A percentile compares a stretch with the other conserved stretches of the same genome.
phyloP scores from a whole-genome alignment of 2,888 invertebrate genomes.

The Volucella inflata region DNA sequence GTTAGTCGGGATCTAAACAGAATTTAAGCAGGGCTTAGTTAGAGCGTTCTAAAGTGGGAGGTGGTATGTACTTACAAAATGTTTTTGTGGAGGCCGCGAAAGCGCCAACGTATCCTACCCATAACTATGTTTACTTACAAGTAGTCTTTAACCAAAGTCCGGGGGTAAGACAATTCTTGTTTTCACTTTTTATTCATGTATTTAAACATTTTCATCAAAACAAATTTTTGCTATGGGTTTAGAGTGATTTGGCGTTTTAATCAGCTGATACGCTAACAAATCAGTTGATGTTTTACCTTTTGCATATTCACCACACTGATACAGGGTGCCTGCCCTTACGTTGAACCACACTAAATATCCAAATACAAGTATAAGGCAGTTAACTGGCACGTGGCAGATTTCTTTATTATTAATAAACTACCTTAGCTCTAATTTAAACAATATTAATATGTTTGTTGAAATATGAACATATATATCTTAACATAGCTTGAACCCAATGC shows the following conservation, averaged over 20 bases:
- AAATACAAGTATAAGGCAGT: too few relatives aligned
- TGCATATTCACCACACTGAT: not conserved
- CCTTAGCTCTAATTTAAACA: too few relatives aligned
- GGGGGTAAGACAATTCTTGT: not conserved
- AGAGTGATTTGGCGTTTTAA: not conserved
- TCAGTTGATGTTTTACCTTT: not conserved
- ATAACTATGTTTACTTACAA: slow-evolving; percentile 28
- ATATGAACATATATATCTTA: too few relatives aligned
- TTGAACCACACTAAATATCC: too few relatives aligned
- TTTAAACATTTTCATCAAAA: not conserved
- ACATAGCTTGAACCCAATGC: too few relatives aligned
- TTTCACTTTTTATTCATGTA: slow-evolving; percentile 20
- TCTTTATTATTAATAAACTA: too few relatives aligned
- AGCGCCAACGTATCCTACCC: slow-evolving; percentile 77
- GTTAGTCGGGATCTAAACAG: slow-evolving; percentile 77
- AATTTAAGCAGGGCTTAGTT: not conserved
- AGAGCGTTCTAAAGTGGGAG: not conserved
- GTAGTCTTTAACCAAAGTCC: not conserved
- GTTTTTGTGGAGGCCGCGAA: slow-evolving; percentile 71
- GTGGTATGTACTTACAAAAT: slow-evolving; percentile 64
- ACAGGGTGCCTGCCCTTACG: not conserved
- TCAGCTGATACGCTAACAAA: slow-evolving; percentile 3
- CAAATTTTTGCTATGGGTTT: not conserved
- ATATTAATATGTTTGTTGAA: too few relatives aligned
- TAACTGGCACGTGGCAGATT: too few relatives aligned